A percentile compares a stretch with the other conserved stretches of the same genome.
Conservation (phyloP, 2,888 invertebrate species). For the Parascotia fuliginaria region DNA sequence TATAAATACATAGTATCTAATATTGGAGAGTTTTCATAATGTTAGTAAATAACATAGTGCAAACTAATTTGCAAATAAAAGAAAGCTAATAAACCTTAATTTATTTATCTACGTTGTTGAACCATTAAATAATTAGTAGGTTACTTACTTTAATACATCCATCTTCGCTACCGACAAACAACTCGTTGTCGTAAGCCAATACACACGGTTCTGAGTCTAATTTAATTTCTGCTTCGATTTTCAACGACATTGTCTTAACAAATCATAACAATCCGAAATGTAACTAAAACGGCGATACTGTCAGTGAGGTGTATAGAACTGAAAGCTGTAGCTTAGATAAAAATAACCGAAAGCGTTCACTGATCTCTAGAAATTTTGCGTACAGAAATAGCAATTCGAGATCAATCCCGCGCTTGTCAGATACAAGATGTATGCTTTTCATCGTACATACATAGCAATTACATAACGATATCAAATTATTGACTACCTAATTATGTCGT, state of each 20-base stretch:
- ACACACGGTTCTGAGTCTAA: slow-evolving; percentile 73
- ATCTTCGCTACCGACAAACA: slow-evolving; percentile 72
- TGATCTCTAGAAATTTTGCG: slow-evolving; percentile 53
- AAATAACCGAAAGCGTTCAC: slow-evolving; percentile 53
- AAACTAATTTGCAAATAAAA: too few species aligned
- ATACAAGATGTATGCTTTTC: not conserved
- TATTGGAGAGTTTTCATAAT: too few species aligned
- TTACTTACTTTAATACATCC: slow-evolving; percentile 74
- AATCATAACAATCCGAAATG: not conserved
- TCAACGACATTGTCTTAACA: slow-evolving; percentile 60
- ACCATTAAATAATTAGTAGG: too few species aligned
- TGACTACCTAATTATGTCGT: too few species aligned
- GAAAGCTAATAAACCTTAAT: too few species aligned
- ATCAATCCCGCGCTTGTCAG: slow-evolving; percentile 37
- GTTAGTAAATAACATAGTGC: too few species aligned
- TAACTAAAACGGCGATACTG: slow-evolving; percentile 38
- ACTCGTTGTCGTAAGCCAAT: slow-evolving; percentile 64
- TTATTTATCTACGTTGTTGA: too few species aligned
- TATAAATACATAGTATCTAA: too few species aligned
- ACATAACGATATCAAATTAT: too few species aligned
- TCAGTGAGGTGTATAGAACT: slow-evolving; percentile 21
- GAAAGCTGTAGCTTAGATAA: slow-evolving; percentile 40
- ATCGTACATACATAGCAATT: too few species aligned
- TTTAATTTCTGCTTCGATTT: slow-evolving; percentile 63
- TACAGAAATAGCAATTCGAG: slow-evolving; percentile 53